Evolutionary conservation across 2,797 vertebrate genomes (phyloP).

Genomic region (Fratercula arctica): DNA sequence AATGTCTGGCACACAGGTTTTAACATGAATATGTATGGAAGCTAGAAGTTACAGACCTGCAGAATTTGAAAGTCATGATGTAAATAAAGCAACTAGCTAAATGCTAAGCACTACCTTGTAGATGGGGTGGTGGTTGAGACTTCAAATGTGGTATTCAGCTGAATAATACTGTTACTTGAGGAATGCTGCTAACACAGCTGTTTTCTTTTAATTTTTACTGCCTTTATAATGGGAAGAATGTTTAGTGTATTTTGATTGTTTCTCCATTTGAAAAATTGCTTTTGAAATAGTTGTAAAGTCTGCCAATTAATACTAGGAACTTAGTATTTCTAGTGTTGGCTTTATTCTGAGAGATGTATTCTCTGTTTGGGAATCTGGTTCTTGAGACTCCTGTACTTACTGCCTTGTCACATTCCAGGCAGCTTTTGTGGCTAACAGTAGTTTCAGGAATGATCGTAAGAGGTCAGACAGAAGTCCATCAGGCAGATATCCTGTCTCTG

Average conservation of each 20-base stretch:
- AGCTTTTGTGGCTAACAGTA: background rate
- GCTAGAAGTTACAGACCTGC: background rate
- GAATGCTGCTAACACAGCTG: constrained; percentile 36
- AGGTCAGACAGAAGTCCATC: background rate
- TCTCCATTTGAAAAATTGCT: background rate
- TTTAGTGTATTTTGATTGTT: constrained; percentile 4
- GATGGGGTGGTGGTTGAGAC: background rate
- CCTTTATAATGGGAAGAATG: background rate
- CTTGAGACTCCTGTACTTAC: background rate
- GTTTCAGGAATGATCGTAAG: background rate
- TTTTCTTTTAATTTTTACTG: background rate
- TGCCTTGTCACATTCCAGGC: background rate
- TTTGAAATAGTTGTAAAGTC: background rate
- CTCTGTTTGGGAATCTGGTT: background rate
- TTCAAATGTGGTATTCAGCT: constrained; percentile 5
- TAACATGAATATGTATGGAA: background rate
- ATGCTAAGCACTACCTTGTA: background rate
- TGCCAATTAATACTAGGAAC: background rate
- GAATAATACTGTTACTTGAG: background rate
- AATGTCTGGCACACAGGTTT: background rate
- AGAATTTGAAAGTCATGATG: background rate
- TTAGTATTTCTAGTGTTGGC: background rate
- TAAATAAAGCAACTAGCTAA: background rate
- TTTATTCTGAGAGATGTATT: background rate
- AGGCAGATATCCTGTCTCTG: background rate